Base-by-base conservation (phyloP, 2,888 invertebrate species). In the Matsumyia berberina region DNA sequence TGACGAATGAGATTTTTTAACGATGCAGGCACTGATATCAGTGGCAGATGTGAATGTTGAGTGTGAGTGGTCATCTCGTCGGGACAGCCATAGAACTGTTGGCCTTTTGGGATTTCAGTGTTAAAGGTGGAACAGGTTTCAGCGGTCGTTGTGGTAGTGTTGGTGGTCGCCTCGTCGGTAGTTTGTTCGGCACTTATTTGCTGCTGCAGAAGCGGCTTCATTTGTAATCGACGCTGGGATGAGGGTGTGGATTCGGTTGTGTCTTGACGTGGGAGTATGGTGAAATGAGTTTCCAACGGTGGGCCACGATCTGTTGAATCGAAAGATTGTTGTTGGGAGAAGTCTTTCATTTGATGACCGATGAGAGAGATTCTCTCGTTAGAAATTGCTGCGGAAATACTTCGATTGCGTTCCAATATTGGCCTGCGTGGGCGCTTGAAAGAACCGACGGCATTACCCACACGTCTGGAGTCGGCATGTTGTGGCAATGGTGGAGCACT, bases 51-150 rank as follows among this genome's bases (percentile, higher is more conserved):
- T 53, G 88, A 87, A 81, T 88, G 86, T 39, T 66, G 60, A 44
- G 33, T 55, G 7, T 64, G 37, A 37, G 76, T 37, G 44, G 31
- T 31, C 7, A 39, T 64, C n/a, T 82, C 78, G 15, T 74, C 79
- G 3, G 57, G 64, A 44, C 74, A 74, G n/a, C 51, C 44, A 44
- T 74, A 73, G 33, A 72, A 66, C 72, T 73, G 83, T 62, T 81
- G 82, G 49, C 62, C 86, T 81, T 46, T 64, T 66, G 85, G 81
- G 46, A 91, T 88, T 74, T 91, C 91, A 0, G 91, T 91, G 55
- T 91, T 91, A 1, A 91, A 88, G 0, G 90, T 91, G 66, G 91
- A 89, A 86, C 91, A 90, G 9, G 91, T 91, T 66, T 91, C 91
- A 35, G 91, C 90, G 66, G 91, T 90, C 11, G 90, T 90, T 37